Percentiles rank a stretch among this genome's conserved stretches.
Conservation (phyloP, 2,113 vertebrate species). For the Butastur rufipennis region DNA sequence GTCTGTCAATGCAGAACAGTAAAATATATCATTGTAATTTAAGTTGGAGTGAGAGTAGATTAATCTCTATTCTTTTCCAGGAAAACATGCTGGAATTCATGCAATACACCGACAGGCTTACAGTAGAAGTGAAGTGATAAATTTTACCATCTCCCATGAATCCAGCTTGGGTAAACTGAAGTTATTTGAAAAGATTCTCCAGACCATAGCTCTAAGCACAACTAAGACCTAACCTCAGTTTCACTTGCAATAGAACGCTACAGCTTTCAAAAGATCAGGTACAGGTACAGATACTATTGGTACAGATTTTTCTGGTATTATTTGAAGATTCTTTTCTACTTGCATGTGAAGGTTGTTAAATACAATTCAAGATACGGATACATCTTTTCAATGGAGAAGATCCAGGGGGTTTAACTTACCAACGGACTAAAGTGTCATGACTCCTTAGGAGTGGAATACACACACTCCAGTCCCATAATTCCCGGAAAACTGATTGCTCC, state of each 20-base stretch:
- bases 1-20: neutral
- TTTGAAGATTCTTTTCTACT: neutral
- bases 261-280: neutral
- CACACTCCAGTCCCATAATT: slow-evolving; percentile 97
- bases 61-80: neutral
- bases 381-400: neutral
- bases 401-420: slow-evolving; percentile 71
- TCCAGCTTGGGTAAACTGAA: neutral
- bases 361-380: neutral
- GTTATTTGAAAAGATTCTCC: neutral
- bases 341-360: neutral
- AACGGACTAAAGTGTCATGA: slow-evolving; percentile 91
- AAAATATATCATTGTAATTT: no score
- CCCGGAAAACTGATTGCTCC: slow-evolving; percentile 82
- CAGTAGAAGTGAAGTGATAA: neutral
- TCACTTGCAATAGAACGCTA: neutral
- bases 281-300: rapidly evolving
- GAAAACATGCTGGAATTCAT: neutral
- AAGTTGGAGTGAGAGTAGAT: neutral
- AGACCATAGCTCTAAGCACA: neutral
- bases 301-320: neutral
- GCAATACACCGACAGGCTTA: neutral
- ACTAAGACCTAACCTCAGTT: neutral
- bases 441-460: slow-evolving; percentile 93
- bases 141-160: neutral